phyloP scores from a whole-genome alignment of 2,113 vertebrate species.

The Saiga tatarica region DNA sequence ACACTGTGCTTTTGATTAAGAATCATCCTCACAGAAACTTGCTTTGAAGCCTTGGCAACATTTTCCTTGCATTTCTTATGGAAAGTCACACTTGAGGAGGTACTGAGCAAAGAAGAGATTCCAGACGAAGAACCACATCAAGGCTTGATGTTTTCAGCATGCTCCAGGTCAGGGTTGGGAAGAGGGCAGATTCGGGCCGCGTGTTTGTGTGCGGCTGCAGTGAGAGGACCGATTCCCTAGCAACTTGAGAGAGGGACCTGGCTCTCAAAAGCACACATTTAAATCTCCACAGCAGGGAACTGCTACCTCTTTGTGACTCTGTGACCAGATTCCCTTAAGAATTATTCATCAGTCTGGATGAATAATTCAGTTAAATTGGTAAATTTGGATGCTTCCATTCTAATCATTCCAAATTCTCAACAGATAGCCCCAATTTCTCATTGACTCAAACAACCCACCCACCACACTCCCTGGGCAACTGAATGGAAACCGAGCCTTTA shows the following conservation, averaged over 20 bases:
- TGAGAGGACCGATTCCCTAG: background rate
- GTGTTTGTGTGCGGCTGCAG: slow-evolving; percentile 26
- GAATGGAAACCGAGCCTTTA: background rate
- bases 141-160: background rate
- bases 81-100: slow-evolving; percentile 62
- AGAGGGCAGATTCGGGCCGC: slow-evolving; percentile 54
- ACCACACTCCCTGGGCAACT: background rate
- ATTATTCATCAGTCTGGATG: slow-evolving; percentile 27
- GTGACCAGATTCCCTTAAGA: slow-evolving; percentile 19
- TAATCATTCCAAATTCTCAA: background rate
- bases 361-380: slow-evolving; percentile 26
- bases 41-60: slow-evolving; percentile 50
- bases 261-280: background rate
- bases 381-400: background rate
- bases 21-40: slow-evolving; percentile 68
- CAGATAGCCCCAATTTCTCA: background rate
- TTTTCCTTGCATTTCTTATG: slow-evolving; percentile 65
- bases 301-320: background rate
- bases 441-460: background rate
- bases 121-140: background rate
- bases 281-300: background rate
- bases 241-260: background rate
- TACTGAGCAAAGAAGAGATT: slow-evolving; percentile 67
- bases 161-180: slow-evolving; percentile 48
- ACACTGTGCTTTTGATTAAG: slow-evolving; percentile 41